A percentile compares a stretch with the other conserved stretches of the same genome.
Conservation (phyloP, 2,888 invertebrate species). For the Stictocephala bisonia region DNA sequence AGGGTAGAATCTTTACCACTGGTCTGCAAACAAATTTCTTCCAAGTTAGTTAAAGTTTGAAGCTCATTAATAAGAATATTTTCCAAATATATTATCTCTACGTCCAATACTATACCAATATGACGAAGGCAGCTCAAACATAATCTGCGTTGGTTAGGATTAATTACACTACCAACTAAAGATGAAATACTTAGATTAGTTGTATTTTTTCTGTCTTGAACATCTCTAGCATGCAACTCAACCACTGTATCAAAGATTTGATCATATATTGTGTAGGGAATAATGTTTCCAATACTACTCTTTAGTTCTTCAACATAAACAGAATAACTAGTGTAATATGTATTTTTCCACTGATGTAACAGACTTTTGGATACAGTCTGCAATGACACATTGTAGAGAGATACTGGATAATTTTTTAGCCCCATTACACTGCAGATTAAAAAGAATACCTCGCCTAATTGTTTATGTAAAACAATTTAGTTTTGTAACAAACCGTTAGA, state of each 20-base stretch:
- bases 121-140: slow-evolving; percentile 31
- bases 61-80: slow-evolving; percentile 9
- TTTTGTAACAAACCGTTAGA: too few relatives aligned
- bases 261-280: slow-evolving; percentile 20
- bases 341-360: not conserved
- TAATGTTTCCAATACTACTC: not conserved
- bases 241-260: slow-evolving; percentile 13
- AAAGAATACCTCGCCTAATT: too few relatives aligned
- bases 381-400: not conserved
- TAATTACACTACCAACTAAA: slow-evolving; percentile 27
- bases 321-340: not conserved
- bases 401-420: not conserved
- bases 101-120: slow-evolving; percentile 29
- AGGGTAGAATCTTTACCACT: slow-evolving; percentile 33
- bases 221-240: slow-evolving; percentile 1
- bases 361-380: not conserved
- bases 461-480: too few relatives aligned
- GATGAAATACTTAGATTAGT: not conserved
- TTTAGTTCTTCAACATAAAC: slow-evolving; percentile 1
- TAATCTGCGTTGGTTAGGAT: slow-evolving; percentile 14
- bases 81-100: slow-evolving; percentile 37
- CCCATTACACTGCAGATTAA: too few relatives aligned
- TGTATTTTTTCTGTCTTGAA: not conserved
- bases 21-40: slow-evolving; percentile 32
- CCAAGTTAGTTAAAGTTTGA: slow-evolving; percentile 14